These are phyloP conservation scores for Mesembrinibis cayennensis DNA, from an alignment of 2,113 vertebrate genomes.

Conservation along the genomic window DNA sequence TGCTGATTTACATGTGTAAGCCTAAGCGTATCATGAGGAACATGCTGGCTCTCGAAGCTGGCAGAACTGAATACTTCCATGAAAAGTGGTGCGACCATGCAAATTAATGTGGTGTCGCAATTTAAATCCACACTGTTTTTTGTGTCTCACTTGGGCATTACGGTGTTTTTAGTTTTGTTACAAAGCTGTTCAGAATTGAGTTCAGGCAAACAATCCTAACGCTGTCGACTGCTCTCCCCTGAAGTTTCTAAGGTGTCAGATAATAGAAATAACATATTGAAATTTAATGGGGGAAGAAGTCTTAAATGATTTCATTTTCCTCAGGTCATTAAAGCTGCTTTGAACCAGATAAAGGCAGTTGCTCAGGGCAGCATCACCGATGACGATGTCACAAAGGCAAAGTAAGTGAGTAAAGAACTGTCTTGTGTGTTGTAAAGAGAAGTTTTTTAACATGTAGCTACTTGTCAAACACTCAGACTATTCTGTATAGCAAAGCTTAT, in stretches of 20 bases:
- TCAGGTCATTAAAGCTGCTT: conserved; percentile 89
- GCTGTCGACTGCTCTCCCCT: not conserved
- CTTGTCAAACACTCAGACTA: not conserved
- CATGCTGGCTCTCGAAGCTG: not conserved
- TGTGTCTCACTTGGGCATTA: not conserved
- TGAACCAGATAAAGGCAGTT: conserved; percentile 84
- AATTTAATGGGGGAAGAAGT: not conserved
- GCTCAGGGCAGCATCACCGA: conserved; percentile 84
- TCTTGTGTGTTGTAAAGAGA: not conserved
- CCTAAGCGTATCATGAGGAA: not conserved
- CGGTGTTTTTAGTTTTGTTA: not conserved
- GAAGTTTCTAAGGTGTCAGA: not conserved
- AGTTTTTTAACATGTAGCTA: not conserved
- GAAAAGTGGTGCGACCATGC: not conserved
- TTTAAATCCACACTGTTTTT: not conserved
- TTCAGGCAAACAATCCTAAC: not conserved
- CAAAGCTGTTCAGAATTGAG: not conserved
- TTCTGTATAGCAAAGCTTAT: not conserved
- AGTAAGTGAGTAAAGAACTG: conserved; percentile 78
- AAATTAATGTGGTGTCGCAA: not conserved
- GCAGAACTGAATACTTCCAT: not conserved
- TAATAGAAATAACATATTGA: not conserved
- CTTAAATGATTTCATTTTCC: not conserved
- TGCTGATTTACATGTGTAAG: not conserved
- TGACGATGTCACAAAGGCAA: conserved; percentile 85